These are phyloP conservation scores for Mareca penelope DNA, from an alignment of 2,797 vertebrate genomes.

Conservation along the genomic window DNA sequence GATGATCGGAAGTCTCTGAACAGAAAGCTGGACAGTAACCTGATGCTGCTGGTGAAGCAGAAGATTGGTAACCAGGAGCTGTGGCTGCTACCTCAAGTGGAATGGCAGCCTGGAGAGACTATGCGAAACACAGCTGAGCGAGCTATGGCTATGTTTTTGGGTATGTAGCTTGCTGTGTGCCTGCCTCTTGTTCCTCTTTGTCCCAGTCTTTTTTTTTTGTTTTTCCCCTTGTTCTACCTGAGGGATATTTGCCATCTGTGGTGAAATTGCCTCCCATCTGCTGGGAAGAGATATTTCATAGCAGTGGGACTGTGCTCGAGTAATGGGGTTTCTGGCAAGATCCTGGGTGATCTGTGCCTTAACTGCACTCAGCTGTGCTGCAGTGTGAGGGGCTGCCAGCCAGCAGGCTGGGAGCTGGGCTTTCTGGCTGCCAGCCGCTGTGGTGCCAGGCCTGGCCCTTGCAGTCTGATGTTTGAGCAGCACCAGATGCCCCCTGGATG, in stretches of 20 bases:
- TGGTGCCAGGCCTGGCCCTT: accelerated
- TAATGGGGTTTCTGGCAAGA: background rate
- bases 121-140: slow-evolving; percentile 89
- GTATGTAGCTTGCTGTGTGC: slow-evolving; percentile 69
- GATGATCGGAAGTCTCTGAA: slow-evolving; percentile 77
- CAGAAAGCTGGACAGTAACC: slow-evolving; percentile 85
- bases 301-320: background rate
- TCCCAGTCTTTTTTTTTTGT: background rate
- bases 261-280: background rate
- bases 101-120: slow-evolving; percentile 91
- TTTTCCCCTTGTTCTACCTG: background rate
- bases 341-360: background rate
- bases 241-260: background rate
- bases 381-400: background rate
- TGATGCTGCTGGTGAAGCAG: slow-evolving; percentile 88
- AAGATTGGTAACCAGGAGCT: slow-evolving; percentile 82
- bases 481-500: background rate
- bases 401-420: background rate
- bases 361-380: background rate
- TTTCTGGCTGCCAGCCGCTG: background rate
- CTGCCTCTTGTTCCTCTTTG: background rate
- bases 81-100: slow-evolving; percentile 91
- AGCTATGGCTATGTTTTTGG: slow-evolving; percentile 81
- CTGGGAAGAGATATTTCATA: background rate
- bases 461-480: background rate